Percentiles rank a stretch among this genome's conserved stretches.
Conservation (phyloP, 2,888 invertebrate species). For the Polietes domitor region DNA sequence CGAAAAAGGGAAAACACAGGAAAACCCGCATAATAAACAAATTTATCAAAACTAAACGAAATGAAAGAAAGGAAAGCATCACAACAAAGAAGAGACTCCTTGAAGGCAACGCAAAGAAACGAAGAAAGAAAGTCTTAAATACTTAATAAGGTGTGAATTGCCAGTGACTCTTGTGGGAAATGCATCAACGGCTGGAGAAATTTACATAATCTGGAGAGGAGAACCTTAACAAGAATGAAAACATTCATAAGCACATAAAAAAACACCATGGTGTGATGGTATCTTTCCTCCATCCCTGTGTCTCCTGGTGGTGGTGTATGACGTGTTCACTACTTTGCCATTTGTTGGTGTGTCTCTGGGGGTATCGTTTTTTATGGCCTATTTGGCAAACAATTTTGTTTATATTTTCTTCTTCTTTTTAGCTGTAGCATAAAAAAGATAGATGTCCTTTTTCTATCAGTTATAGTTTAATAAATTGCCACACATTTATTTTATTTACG, state of each 20-base stretch:
- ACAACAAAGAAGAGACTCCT: not conserved
- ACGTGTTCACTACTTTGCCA: not conserved
- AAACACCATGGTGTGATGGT: not conserved
- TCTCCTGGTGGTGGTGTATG: not conserved
- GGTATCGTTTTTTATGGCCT: slow-evolving; percentile 9
- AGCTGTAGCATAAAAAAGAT: slow-evolving; percentile 13
- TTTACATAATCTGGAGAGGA: slow-evolving; percentile 65
- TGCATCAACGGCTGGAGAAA: slow-evolving; percentile 1
- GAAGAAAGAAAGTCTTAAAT: slow-evolving; percentile 48
- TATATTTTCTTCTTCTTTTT: not conserved
- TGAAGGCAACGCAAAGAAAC: not conserved
- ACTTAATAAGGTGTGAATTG: slow-evolving; percentile 59
- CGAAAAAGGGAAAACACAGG: slow-evolving; percentile 23
- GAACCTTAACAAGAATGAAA: slow-evolving; percentile 35
- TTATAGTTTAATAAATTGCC: slow-evolving; percentile 63
- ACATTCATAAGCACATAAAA: not conserved
- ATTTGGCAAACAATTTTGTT: not conserved
- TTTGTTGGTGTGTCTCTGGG: not conserved
- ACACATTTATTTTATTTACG: slow-evolving; percentile 58
- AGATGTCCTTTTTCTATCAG: slow-evolving; percentile 35
- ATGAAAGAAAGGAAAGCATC: not conserved
- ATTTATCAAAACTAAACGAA: slow-evolving; percentile 29
- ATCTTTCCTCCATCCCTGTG: not conserved
- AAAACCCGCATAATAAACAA: slow-evolving; percentile 61
- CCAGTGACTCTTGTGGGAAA: slow-evolving; percentile 45